Evolutionary conservation across 2,113 vertebrate species (phyloP).

Genomic region (Microtus pennsylvanicus): DNA sequence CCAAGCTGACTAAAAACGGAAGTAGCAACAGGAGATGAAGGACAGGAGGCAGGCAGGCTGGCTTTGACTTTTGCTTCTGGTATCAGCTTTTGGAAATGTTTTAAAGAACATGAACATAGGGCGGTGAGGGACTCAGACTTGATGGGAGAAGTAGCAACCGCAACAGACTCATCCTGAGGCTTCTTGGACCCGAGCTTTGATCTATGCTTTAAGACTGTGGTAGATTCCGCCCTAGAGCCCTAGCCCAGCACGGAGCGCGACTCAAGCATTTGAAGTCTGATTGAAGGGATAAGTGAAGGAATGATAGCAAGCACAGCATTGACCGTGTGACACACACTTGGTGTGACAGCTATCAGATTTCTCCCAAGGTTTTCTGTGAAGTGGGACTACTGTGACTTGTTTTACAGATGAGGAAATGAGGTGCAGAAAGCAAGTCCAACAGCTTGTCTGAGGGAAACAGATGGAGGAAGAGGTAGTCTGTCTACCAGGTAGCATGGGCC

Average conservation of each 20-base stretch:
- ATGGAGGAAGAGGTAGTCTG: neutral
- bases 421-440: neutral
- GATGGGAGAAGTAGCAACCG: neutral
- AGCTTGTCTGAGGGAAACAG: neutral
- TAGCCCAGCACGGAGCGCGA: neutral
- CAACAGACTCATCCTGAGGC: neutral
- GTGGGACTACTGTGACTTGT: neutral
- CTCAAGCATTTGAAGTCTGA: neutral
- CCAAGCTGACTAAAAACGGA: neutral
- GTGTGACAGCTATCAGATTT: neutral
- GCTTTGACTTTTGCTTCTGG: slow-evolving; percentile 14
- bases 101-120: neutral
- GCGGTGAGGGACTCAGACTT: neutral
- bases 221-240: neutral
- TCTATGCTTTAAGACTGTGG: neutral
- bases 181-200: neutral
- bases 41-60: neutral
- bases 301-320: neutral
- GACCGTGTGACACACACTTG: neutral
- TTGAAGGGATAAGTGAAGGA: neutral
- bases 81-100: neutral
- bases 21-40: neutral
- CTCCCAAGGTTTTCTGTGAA: neutral
- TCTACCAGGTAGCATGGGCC: neutral
- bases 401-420: slow-evolving; percentile 30